Base-by-base conservation (phyloP, 35 echinoderm and acorn worm genomes). In the Strongylocentrotus purpuratus region DNA sequence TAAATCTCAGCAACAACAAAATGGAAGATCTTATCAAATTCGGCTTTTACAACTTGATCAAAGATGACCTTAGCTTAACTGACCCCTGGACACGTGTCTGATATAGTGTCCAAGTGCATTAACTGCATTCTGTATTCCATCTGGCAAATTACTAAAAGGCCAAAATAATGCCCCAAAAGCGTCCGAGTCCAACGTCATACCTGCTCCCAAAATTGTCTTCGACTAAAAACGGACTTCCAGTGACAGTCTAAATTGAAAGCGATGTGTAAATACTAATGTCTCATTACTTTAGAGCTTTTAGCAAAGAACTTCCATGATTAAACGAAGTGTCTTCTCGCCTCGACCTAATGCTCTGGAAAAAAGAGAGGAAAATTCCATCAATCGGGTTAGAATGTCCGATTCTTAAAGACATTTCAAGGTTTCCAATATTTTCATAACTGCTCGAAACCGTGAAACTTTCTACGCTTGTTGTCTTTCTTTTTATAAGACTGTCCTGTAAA, bases 201-300 rank as follows among this genome's bases (percentile, higher is more conserved):
- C 65, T n/a, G 22, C 7, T 15, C 7, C 65, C 20, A 78, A 78
- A 78, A 78, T 78, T 7, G 65, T 78, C 20, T 78, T 78, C 28
- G 65, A n/a, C 65, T n/a, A 78, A 78, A 78, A 78, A 28, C 65
- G 28, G 65, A 78, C 65, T 78, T 28, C 65, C 65, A 78, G 20
- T 78, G 65, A 78, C 65, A 78, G 20, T 15, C 65, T 78, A 78
- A 78, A 78, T 78, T 78, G 65, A 78, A 78, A 78, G 65, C 65
- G 65, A 78, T 78, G 65, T 78, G 65, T 78, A 78, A 78, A 78
- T 78, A 78, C 65, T 78, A 78, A 78, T 78, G 65, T 78, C 65
- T 78, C 65, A 78, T 78, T 78, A 78, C 65, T 78, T 28, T 78
- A 78, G 20, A 78, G 65, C 65, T 78, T 78, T 78, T 78, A 78